A percentile compares a stretch with the other conserved stretches of the same genome.
These are phyloP conservation scores for Parotocinclus haroldoi DNA, from an alignment of 2,797 vertebrate species.

Conservation along the genomic window DNA sequence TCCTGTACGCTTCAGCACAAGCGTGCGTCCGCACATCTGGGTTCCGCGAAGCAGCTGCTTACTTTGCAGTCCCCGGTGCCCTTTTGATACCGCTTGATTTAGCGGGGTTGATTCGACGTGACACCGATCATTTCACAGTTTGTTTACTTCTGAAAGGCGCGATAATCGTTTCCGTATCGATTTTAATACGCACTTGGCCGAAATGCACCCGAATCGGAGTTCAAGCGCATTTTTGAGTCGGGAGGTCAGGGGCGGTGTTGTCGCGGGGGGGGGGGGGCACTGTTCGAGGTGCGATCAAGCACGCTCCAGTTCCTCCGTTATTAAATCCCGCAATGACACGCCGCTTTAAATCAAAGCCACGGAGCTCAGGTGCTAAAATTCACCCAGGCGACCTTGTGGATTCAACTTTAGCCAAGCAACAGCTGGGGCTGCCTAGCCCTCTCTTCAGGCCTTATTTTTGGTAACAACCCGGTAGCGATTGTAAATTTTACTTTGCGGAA, in stretches of 20 bases:
- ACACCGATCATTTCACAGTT: not conserved
- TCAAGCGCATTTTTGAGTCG: not conserved
- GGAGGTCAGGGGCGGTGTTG: too few species aligned
- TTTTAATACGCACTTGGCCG: not conserved
- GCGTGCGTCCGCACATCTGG: conserved; percentile 2
- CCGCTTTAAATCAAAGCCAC: conserved; percentile 34
- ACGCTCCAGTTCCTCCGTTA: conserved; percentile 33
- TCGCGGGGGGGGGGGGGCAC: too few species aligned
- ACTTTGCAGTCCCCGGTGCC: conserved; percentile 16
- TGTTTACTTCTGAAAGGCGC: conserved; percentile 9
- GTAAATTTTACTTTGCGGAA: too few species aligned
- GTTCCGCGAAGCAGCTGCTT: conserved; percentile 26
- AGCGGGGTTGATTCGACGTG: conserved; percentile 8
- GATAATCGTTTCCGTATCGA: not conserved
- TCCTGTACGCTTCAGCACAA: too few species aligned
- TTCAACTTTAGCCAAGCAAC: conserved; percentile 31
- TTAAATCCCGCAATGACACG: conserved; percentile 29
- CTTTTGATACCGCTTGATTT: conserved; percentile 17
- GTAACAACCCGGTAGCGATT: too few species aligned
- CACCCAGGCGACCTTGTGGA: conserved; percentile 10
- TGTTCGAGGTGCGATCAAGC: conserved; percentile 11
- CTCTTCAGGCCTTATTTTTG: not conserved
- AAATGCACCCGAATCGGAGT: not conserved
- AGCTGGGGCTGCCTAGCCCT: conserved; percentile 24
- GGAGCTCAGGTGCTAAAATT: conserved; percentile 31